Base-by-base conservation (phyloP, 1,140 invertebrate species). In the Medauroidea extradentata region DNA sequence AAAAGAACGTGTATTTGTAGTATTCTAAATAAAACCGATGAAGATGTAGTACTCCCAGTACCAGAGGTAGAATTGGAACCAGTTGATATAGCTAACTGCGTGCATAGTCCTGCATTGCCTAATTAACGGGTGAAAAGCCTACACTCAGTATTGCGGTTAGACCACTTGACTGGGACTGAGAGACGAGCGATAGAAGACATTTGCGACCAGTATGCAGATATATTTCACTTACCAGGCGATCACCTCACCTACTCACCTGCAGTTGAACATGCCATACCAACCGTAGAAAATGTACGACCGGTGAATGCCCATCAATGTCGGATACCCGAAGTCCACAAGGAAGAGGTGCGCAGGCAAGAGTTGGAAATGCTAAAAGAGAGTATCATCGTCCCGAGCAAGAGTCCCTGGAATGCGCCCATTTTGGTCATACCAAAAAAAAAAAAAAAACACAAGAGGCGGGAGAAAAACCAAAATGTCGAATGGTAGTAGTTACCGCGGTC, bases 401-500 rank as follows among this genome's bases (percentile, higher is more conserved):
- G 53, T 41, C 19, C 25, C 29, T 57, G 41, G 19, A 57, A 57
- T 29, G 43, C 38, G 29, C 54, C 54, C 3, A 34, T 56, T 23
- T 39, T 55, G 34, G 53, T 55, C 2, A n/a, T 55, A 23, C 53
- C 53, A 2, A 55, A 55, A 9, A 55, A 55, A 41, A 14, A 24
- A 43, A 27, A 2, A 55, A 55, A 9, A 55, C 24, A 41, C 16
- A 24, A 43, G 53, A 43, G 24, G 53, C 53, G 4, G 8, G 13
- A 42, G 53, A 27, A 8, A 44, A 55, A 55, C 9, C 14, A 44
- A 56, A 56, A 24, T 46, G 24, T 1, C 1, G 41, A 23, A 42
- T 57, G 4, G 34, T 75, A 57, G 56, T 79, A 1, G 77, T 61
- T 79, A 67, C 48, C 44, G 73, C 8, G 8, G 44, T n/a, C 50